These are phyloP conservation scores for Mesocentrotus franciscanus DNA, from an alignment of 53 echinoderm and acorn worm species.

Conservation along the genomic window DNA sequence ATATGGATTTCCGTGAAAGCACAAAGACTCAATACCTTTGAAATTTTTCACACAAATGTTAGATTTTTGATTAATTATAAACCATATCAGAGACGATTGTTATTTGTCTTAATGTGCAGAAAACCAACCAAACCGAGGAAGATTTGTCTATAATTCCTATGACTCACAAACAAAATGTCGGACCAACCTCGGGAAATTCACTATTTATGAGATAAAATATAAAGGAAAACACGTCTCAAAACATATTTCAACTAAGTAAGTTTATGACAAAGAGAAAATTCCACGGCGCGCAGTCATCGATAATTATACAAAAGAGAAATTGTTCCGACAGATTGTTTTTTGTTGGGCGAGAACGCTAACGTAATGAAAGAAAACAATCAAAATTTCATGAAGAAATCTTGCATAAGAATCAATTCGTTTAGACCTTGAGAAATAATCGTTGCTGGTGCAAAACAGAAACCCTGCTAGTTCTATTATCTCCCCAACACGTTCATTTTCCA, in stretches of 20 bases:
- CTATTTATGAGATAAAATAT: not conserved
- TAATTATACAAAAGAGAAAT: not conserved
- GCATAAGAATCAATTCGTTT: slow-evolving; percentile 33
- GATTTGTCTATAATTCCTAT: not conserved
- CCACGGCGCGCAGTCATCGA: not conserved
- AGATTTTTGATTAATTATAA: not conserved
- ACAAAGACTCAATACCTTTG: too few species aligned
- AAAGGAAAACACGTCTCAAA: not conserved
- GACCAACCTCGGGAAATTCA: not conserved
- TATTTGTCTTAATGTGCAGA: not conserved
- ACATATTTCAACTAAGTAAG: not conserved
- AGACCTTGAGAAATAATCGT: slow-evolving; percentile 50
- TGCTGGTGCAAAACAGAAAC: slow-evolving; percentile 27
- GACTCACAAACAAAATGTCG: not conserved
- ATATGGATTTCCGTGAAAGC: too few species aligned
- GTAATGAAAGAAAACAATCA: slow-evolving; percentile 20
- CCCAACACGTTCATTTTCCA: not conserved
- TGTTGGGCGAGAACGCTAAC: not conserved
- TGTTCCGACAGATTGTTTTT: slow-evolving; percentile 18
- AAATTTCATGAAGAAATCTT: slow-evolving; percentile 29
- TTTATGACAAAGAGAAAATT: slow-evolving; percentile 26
- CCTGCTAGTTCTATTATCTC: slow-evolving; percentile 38
- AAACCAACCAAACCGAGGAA: not conserved
- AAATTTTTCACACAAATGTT: not conserved
- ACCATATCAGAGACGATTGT: not conserved